These are phyloP conservation scores for Cheilosia grossa DNA, from an alignment of 2,888 invertebrate species.

Conservation along the genomic window DNA sequence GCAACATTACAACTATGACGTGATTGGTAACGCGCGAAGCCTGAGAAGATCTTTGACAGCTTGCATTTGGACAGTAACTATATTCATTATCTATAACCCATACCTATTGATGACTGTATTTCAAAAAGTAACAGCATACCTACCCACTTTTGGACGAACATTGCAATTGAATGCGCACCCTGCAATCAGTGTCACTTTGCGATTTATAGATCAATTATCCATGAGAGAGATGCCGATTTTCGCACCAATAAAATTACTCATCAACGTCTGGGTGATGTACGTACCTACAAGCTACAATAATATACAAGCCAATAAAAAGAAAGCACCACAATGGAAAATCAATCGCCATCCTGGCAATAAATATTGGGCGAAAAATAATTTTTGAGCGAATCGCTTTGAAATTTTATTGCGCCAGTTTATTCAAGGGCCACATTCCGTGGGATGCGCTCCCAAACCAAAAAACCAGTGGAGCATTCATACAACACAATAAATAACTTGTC, in stretches of 20 bases:
- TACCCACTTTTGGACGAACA: background rate
- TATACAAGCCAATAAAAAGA: conserved; percentile 31
- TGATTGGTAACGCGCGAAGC: too few relatives aligned
- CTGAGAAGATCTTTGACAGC: too few relatives aligned
- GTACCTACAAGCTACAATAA: background rate
- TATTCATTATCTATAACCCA: too few relatives aligned
- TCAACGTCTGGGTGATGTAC: conserved; percentile 2
- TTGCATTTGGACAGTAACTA: too few relatives aligned
- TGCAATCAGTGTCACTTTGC: conserved; percentile 44
- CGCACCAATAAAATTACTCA: conserved; percentile 42
- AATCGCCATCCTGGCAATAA: conserved; percentile 60
- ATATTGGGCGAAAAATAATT: conserved; percentile 63
- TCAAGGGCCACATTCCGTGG: conserved; percentile 10
- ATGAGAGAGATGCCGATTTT: conserved; percentile 23
- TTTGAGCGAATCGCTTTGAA: conserved; percentile 73
- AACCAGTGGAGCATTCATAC: conserved; percentile 41
- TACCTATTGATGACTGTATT: too few relatives aligned
- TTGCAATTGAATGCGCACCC: background rate
- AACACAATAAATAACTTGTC: conserved; percentile 72
- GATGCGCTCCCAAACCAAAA: background rate
- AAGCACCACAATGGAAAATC: conserved; percentile 28
- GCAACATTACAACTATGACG: too few relatives aligned
- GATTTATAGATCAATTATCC: conserved; percentile 58
- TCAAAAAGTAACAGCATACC: background rate
- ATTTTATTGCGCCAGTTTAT: conserved; percentile 62